A percentile compares a stretch with the other conserved stretches of the same genome.
phyloP scores from a whole-genome alignment of 2,113 vertebrate genomes.

The Corvus cornix region DNA sequence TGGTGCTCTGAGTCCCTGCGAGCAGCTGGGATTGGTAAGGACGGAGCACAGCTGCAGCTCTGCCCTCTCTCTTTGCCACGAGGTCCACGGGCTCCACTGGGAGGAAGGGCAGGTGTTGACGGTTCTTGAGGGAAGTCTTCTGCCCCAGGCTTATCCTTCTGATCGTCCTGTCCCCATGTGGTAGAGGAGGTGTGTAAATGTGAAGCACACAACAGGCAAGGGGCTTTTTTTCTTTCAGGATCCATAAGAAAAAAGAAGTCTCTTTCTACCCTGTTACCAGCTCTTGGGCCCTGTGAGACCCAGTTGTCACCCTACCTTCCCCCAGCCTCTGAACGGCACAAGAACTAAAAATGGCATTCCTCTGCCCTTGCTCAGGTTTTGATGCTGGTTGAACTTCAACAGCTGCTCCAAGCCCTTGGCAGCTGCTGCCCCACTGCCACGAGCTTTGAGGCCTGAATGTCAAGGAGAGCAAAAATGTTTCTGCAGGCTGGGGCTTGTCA shows the following conservation, averaged over 20 bases:
- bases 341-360: not conserved
- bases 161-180: rapidly evolving
- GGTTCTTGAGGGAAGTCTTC: not conserved
- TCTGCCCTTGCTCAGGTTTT: not conserved
- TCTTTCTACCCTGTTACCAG: not conserved
- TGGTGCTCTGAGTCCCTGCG: rapidly evolving
- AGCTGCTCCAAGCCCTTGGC: not conserved
- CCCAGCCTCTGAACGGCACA: not conserved
- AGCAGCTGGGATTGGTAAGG: not conserved
- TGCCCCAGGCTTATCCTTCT: not conserved
- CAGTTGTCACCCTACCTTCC: not conserved
- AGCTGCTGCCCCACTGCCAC: not conserved
- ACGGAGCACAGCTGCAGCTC: not conserved
- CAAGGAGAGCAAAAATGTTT: not conserved
- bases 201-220: rapidly evolving
- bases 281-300: no score
- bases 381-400: not conserved
- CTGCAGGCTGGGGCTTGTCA: not conserved
- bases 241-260: not conserved
- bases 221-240: not conserved
- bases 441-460: not conserved
- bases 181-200: not conserved
- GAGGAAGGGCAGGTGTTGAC: not conserved
- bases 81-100: not conserved
- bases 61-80: rapidly evolving